These are phyloP conservation scores for Drosophila malerkotliana DNA, from an alignment of 1,140 invertebrate species.

Conservation along the genomic window DNA sequence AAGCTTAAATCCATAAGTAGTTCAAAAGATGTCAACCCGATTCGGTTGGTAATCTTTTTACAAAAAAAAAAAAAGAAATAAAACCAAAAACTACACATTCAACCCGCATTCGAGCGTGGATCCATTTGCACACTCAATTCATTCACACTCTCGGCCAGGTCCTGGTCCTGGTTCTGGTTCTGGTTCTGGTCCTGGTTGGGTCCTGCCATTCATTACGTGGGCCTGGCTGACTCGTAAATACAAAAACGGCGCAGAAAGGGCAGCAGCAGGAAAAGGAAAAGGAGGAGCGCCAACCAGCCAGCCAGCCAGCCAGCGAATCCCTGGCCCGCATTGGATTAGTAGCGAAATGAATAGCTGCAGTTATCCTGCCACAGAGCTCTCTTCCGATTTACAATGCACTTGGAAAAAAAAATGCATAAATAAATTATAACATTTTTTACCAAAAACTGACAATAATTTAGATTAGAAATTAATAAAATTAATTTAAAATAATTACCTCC, in stretches of 20 bases:
- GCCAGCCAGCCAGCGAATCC: constrained; percentile 26
- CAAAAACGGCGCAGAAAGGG: constrained; percentile 14
- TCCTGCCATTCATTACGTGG: constrained; percentile 55
- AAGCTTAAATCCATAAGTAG: neutral
- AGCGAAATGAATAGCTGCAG: constrained; percentile 60
- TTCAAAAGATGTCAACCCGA: constrained; percentile 29
- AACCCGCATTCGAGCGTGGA: neutral
- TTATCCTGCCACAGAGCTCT: constrained; percentile 37
- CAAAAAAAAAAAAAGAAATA: neutral
- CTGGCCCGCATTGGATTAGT: constrained; percentile 61
- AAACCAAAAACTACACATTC: neutral
- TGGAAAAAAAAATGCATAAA: neutral
- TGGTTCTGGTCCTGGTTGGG: neutral
- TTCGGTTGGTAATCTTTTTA: neutral
- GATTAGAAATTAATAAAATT: too few species aligned
- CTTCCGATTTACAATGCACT: constrained; percentile 19
- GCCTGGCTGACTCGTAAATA: constrained; percentile 55
- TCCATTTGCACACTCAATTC: constrained; percentile 42
- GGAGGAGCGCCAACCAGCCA: neutral
- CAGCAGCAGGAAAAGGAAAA: constrained; percentile 4
- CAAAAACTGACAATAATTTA: too few species aligned
- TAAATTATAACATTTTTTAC: neutral
- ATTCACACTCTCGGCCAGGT: constrained; percentile 34
- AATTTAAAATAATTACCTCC: too few species aligned
- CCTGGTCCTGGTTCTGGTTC: too few species aligned